Base-by-base conservation (phyloP, 2,113 vertebrate species). In the Mungos mungo region DNA sequence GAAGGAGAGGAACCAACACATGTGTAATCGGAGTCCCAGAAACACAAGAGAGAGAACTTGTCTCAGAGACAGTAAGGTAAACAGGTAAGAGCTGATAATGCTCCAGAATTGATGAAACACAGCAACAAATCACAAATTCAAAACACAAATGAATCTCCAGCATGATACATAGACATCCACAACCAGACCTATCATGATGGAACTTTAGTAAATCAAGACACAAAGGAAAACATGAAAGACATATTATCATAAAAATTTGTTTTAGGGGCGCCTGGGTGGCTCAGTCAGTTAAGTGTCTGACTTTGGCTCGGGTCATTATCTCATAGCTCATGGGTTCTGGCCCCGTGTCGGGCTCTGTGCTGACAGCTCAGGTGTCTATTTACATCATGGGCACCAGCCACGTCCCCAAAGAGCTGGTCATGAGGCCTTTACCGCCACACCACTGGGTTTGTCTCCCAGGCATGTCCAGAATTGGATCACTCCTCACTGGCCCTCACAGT, bases 81-180 rank as follows among this genome's bases (percentile, higher is more conserved):
- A 93, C 14, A 93, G 23, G 71, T 23, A 47, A 71, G 0, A 92
- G 14, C 33, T 57, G 47, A 81, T 12, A 92, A 69, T 47, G 15
- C 27, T 60, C 31, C 47, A 69, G 57, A 92, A n/a, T 2, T 45
- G 35, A 71, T 35, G 2, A 72, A 87, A 79, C 19, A 69, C 31
- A 76, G 54, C 65, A 92, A 66, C 54, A 92, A 45, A 71, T 90
- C 27, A 63, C 33, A 96, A 88, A 47, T 95, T 65, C 21, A 80
- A 85, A 77, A 92, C 50, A 77, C 21, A 90, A 80, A 86, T 71
- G 52, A 21, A 69, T 79, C 63, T 68, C 52, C 50, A 50, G 23
- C 21, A 74, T 41, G 7, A 80, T 21, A 50, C 92, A 82, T 47
- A 91, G 23, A 77, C n/a, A 66, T 4, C 57, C 65, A 71, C 2